These are phyloP conservation scores for Paramisgurnus dabryanus DNA, from an alignment of 2,113 vertebrate species.

Conservation along the genomic window DNA sequence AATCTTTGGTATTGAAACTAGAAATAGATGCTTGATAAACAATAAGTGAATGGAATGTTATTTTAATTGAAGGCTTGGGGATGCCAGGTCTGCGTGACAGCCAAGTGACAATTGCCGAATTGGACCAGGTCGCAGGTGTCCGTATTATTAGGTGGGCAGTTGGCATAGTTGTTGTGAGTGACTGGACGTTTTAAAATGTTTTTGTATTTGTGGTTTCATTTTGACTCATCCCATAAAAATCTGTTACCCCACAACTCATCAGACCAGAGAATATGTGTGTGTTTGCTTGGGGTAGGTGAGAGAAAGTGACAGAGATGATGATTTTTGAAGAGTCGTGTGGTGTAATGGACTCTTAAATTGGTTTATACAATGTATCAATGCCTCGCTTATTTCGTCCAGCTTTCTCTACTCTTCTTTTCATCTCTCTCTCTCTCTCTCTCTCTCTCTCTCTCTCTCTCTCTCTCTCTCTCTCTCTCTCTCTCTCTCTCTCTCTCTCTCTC, in stretches of 20 bases:
- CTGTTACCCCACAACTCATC: slow-evolving; percentile 65
- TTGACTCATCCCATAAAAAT: slow-evolving; percentile 66
- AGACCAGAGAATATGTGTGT: slow-evolving; percentile 63
- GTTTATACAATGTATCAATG: slow-evolving; percentile 43
- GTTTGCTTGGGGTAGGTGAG: neutral
- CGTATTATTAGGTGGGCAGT: no score
- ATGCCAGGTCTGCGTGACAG: neutral
- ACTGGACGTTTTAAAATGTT: slow-evolving; percentile 36
- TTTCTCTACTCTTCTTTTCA: slow-evolving; percentile 65
- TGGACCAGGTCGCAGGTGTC: no score
- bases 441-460: slow-evolving; percentile 67
- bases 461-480: slow-evolving; percentile 51
- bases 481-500: slow-evolving; percentile 56
- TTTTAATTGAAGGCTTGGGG: neutral
- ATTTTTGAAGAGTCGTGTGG: neutral
- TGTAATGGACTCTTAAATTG: slow-evolving; percentile 25
- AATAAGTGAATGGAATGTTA: neutral
- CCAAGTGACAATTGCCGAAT: neutral
- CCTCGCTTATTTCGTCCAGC: slow-evolving; percentile 23
- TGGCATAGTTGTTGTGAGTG: slow-evolving; percentile 34
- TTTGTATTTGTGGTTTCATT: slow-evolving; percentile 48
- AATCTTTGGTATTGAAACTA: neutral
- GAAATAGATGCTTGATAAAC: neutral
- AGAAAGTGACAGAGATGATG: neutral
- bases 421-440: slow-evolving; percentile 66